Conservation (phyloP, 2,888 invertebrate genomes). For the Eristalis tenax region DNA sequence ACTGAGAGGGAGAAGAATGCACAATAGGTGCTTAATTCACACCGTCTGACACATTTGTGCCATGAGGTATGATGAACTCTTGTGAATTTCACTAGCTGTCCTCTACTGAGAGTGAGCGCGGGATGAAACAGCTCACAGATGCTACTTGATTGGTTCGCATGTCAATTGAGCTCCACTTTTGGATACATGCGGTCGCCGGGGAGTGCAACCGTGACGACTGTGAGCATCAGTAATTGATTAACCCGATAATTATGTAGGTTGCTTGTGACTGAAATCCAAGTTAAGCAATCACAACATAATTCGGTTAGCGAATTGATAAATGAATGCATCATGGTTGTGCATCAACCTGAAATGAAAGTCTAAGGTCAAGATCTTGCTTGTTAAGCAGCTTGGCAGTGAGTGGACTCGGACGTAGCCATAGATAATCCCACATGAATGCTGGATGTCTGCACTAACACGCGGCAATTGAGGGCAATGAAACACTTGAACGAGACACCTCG, state of each 20-base stretch:
- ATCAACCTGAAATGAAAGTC: not conserved
- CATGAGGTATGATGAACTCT: conserved; percentile 35
- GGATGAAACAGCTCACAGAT: not conserved
- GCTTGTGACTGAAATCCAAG: not conserved
- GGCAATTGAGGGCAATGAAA: conserved; percentile 41
- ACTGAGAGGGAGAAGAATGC: not conserved
- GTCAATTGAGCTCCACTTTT: not conserved
- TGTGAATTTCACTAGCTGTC: conserved; percentile 21
- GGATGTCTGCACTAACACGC: not conserved
- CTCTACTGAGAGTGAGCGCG: not conserved
- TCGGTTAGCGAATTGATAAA: not conserved
- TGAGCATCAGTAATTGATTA: not conserved
- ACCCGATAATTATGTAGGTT: not conserved
- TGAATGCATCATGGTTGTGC: not conserved
- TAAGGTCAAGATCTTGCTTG: not conserved
- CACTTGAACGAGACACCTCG: conserved; percentile 15
- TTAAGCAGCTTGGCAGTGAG: not conserved
- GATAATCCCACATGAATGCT: not conserved
- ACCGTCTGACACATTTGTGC: conserved; percentile 42
- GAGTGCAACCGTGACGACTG: not conserved
- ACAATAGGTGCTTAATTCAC: conserved; percentile 41
- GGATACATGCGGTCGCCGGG: not conserved
- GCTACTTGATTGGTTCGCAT: not conserved
- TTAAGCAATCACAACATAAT: not conserved
- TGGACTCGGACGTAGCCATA: not conserved